These are phyloP conservation scores for Tenodera sinensis DNA, from an alignment of 2,888 invertebrate genomes.

Conservation along the genomic window DNA sequence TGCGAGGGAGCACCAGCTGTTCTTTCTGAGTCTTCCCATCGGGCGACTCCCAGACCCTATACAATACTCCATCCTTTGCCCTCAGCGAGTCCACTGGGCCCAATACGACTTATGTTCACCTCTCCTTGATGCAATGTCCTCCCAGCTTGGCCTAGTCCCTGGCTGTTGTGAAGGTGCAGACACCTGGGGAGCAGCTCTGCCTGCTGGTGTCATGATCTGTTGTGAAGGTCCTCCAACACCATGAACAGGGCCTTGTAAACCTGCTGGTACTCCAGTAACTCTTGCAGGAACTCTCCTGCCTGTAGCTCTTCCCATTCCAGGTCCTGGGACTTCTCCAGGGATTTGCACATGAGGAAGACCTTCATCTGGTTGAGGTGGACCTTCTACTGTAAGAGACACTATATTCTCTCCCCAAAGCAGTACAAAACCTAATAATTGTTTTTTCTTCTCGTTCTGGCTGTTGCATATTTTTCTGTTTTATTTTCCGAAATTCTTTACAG, in stretches of 20 bases:
- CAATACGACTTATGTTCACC: no score
- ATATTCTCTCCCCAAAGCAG: conserved; percentile 94
- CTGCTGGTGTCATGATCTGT: conserved; percentile 88
- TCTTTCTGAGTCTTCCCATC: no score
- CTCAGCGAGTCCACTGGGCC: no score
- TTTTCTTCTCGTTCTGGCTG: conserved; percentile 88
- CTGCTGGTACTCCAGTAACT: conserved; percentile 63
- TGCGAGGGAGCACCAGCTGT: no score
- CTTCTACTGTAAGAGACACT: conserved; percentile 97
- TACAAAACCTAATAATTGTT: conserved; percentile 92
- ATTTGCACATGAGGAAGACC: conserved; percentile 93
- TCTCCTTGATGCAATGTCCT: no score
- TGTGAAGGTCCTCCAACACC: conserved; percentile 98
- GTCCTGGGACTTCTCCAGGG: conserved; percentile 73
- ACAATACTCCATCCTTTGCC: no score
- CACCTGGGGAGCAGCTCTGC: conserved; percentile 60
- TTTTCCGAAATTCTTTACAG: conserved; percentile 97
- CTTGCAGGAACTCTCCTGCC: conserved; percentile 86
- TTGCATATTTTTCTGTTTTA: conserved; percentile 89
- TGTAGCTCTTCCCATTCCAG: conserved; percentile 89
- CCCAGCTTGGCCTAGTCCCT: no score
- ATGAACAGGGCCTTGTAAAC: conserved; percentile 78
- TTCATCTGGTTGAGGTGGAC: conserved; percentile 97
- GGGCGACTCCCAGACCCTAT: no score
- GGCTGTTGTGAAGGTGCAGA: conserved; percentile 69